Conservation (phyloP, 2,888 invertebrate genomes). For the Dasysyrphus albostriatus region DNA sequence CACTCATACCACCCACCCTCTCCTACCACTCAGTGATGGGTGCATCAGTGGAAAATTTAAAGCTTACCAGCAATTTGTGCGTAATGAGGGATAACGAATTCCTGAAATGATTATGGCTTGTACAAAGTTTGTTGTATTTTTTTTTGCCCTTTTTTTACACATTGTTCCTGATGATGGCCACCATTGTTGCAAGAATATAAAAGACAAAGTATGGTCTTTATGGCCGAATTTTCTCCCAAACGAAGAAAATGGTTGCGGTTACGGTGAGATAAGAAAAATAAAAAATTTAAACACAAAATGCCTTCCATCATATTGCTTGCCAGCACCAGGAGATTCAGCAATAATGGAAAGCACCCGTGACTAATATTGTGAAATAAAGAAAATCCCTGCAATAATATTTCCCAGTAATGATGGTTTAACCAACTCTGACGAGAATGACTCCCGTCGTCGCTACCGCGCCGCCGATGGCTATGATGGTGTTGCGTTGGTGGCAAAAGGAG, state of each 20-base stretch:
- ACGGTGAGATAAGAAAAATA: constrained; percentile 28
- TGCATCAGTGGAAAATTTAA: constrained; percentile 43
- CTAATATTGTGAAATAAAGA: constrained; percentile 35
- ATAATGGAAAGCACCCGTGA: constrained; percentile 46
- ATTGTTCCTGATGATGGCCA: constrained; percentile 14
- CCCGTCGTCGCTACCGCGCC: not conserved
- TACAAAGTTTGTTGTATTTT: constrained; percentile 38
- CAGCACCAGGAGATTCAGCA: not conserved
- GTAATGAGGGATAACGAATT: constrained; percentile 75
- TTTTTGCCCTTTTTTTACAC: constrained; percentile 30
- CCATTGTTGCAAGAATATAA: constrained; percentile 22
- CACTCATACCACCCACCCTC: not conserved
- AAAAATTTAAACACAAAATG: constrained; percentile 4
- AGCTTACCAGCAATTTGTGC: constrained; percentile 63
- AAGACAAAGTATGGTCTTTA: constrained; percentile 47
- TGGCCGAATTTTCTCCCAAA: constrained; percentile 31
- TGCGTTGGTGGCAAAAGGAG: not conserved
- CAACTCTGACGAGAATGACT: constrained; percentile 3
- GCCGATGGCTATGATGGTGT: not conserved
- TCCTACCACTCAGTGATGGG: not conserved
- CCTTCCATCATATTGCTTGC: constrained; percentile 33
- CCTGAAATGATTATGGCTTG: constrained; percentile 58
- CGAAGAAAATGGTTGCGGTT: constrained; percentile 21
- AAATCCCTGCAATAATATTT: constrained; percentile 44
- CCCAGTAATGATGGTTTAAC: constrained; percentile 37